Evolutionary conservation across 2,797 vertebrate species (phyloP), one percentile per base, ranked within the genome.

Genomic region (Vultur gryphus): DNA sequence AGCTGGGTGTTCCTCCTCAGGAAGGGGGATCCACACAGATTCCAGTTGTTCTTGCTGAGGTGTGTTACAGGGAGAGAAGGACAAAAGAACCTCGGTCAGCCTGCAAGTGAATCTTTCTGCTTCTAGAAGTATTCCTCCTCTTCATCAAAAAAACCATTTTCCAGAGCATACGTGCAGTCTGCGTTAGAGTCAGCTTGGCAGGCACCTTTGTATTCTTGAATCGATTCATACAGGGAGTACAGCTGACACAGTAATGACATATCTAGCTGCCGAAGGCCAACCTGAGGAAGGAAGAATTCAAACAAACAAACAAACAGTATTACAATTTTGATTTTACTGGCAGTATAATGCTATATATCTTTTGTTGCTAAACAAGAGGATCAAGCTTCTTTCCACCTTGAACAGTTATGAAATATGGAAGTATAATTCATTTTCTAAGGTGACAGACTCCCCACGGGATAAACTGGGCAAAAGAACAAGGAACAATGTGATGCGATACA

Each of bases 161-260:
- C 99, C 98, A 99, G 97, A 10, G 98, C 98, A 0, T 98, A 99
- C 0, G 98, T 91, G 93, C 99, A 98, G 96, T 99, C 99, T 25
- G 98, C 98, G 37, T 98, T 99, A 86, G 99, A 98, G 58, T 98
- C 99, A 33, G 99, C 99, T 93, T 99, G 99, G 97, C 99, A 99
- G 64, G 99, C 99, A 76, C 99, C 99, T 98, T 99, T 99, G 97
- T 99, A 99, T 96, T 99, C 99, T 97, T 99, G 99, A 97, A 99
- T 99, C 11, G 99, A 99, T 97, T 99, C 99, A 10, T 99, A 99
- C 16, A 99, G 98, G 19, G 99, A 99, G 98, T 99, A 99, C 37
- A 99, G 99, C 97, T 99, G 99, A 97, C 99, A 99, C 85, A 99
- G 98, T 96, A 99, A 92, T 3, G 99, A 99, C 99, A 99, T 99